Percentiles rank a stretch among this genome's conserved stretches.
These are phyloP conservation scores for Cladorhizidae sp. DNA, from an alignment of 37 sponge, comb jelly and placozoan species.

Conservation along the genomic window DNA sequence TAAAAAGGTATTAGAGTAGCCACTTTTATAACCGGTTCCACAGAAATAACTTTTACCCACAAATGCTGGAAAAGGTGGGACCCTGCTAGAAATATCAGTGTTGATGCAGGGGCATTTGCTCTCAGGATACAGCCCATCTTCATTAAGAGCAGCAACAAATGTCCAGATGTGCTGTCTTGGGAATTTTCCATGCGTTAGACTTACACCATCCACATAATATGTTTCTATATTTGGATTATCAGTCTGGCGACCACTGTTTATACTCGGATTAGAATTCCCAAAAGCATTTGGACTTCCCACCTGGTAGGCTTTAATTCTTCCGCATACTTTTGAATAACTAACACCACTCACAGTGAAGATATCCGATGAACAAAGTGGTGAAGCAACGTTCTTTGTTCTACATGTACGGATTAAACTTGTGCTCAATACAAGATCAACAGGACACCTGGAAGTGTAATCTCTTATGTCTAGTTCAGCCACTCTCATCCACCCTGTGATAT, in stretches of 20 bases:
- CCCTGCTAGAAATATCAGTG: not conserved
- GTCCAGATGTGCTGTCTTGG: constrained; percentile 40
- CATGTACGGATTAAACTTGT: not conserved
- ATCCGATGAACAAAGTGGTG: constrained; percentile 25
- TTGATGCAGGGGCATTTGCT: not conserved
- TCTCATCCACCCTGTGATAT: constrained; percentile 31
- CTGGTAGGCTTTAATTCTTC: constrained; percentile 54
- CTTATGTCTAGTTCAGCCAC: constrained; percentile 22
- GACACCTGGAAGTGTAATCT: not conserved
- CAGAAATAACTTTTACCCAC: constrained; percentile 28
- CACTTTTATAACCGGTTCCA: not conserved
- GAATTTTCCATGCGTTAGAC: constrained; percentile 17
- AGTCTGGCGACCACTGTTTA: not conserved
- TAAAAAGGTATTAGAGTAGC: not conserved
- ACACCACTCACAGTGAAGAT: constrained; percentile 12
- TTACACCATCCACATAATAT: constrained; percentile 32
- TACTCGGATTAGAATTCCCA: not conserved
- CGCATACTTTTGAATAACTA: constrained; percentile 52
- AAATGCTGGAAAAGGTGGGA: not conserved
- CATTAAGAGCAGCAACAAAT: constrained; percentile 8
- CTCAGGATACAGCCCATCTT: not conserved
- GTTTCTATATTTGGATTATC: not conserved
- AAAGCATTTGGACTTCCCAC: constrained; percentile 20
- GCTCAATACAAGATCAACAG: not conserved
- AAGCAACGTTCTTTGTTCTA: not conserved